These are phyloP conservation scores for Drosophila subsilvestris DNA, from an alignment of 2,888 invertebrate genomes.

Conservation along the genomic window DNA sequence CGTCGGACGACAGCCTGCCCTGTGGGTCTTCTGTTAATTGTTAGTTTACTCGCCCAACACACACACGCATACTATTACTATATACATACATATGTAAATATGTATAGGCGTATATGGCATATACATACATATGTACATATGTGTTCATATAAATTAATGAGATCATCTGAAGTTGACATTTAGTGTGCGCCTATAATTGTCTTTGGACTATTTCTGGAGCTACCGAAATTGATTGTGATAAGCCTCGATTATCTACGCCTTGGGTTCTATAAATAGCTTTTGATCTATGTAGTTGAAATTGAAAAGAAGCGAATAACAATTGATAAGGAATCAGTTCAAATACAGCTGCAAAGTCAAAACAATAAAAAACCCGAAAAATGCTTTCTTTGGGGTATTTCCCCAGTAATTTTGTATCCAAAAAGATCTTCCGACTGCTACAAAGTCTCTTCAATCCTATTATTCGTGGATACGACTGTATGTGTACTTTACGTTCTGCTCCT, in stretches of 20 bases:
- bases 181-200: constrained; percentile 22
- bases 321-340: background rate
- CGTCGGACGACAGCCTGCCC: constrained; percentile 47
- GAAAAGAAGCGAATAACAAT: background rate
- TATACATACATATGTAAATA: background rate
- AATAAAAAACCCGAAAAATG: background rate
- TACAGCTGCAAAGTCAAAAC: background rate
- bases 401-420: background rate
- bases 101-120: constrained; percentile 18
- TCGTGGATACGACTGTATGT: background rate
- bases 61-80: constrained; percentile 3
- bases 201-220: constrained; percentile 38
- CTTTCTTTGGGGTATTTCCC: background rate
- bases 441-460: background rate
- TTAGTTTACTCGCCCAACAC: constrained; percentile 61
- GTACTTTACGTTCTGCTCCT: no score
- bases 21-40: constrained; percentile 63
- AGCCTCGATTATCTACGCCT: constrained; percentile 33
- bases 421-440: no score
- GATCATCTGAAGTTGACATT: constrained; percentile 66
- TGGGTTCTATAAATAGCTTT: constrained; percentile 46
- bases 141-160: constrained; percentile 51
- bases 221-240: constrained; percentile 52
- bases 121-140: constrained; percentile 9
- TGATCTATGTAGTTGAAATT: constrained; percentile 4